Conservation (phyloP, 2,888 invertebrate species). For the Caenorhabditis sp. region DNA sequence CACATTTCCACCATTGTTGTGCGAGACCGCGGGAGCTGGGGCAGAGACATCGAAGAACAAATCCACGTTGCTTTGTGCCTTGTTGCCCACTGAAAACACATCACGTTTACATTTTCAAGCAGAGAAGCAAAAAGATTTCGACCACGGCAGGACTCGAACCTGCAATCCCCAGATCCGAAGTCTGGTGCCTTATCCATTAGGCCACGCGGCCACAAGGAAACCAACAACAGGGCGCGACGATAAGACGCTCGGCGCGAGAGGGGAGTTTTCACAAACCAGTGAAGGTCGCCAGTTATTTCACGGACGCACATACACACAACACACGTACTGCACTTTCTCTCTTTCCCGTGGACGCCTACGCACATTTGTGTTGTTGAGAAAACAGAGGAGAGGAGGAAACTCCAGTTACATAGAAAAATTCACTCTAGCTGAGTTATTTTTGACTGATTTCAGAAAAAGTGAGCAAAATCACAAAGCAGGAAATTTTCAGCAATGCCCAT, state of each 20-base stretch:
- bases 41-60: slow-evolving; percentile 50
- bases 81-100: slow-evolving; percentile 41
- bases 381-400: no score
- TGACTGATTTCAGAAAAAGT: no score
- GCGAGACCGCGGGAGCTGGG: slow-evolving; percentile 8
- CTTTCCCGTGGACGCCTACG: background rate
- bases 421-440: no score
- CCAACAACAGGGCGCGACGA: background rate
- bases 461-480: no score
- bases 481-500: no score
- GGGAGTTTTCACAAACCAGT: background rate
- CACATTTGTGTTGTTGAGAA: background rate
- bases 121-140: slow-evolving; percentile 42
- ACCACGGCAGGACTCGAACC: slow-evolving; percentile 73
- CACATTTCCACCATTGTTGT: slow-evolving; percentile 4
- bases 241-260: background rate
- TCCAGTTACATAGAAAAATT: no score
- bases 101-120: background rate
- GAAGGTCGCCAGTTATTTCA: background rate
- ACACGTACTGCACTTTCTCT: background rate
- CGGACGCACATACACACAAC: background rate
- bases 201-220: slow-evolving; percentile 72
- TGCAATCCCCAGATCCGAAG: slow-evolving; percentile 75
- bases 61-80: slow-evolving; percentile 47
- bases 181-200: slow-evolving; percentile 77